Evolutionary conservation across 2,797 vertebrate genomes (phyloP), one percentile per base, ranked within the genome.

Genomic region (Siniperca scherzeri): DNA sequence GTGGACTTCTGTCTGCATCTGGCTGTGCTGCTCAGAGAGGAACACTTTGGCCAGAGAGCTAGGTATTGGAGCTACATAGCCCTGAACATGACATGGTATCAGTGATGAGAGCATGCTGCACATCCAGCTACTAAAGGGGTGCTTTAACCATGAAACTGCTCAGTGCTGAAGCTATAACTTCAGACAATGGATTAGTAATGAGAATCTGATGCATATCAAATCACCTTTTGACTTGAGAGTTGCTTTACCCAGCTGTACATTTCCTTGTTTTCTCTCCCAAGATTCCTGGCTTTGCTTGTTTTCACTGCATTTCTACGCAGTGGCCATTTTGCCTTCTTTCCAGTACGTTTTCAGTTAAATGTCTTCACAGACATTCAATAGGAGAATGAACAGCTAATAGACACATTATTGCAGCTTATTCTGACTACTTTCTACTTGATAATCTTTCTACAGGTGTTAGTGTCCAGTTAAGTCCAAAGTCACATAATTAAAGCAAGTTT

Each of bases 161-260:
- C 77, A n/a, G 67, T 71, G 74, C 86, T 66, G 66, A 72, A 77
- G 77, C 87, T 70, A 0, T 78, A 83, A 89, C 85, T 74, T 66
- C 81, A 77, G 71, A 88, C 68, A 70, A 78, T 84, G 82, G 87
- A 92, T 90, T 90, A 90, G 68, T 72, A 70, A 87, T 73, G 74
- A 85, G 85, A 78, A 78, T 65, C 79, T 77, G 84, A 84, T 89
- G 91, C 91, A 85, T 90, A 90, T 90, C 84, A 66, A 86, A 91
- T 88, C 87, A 83, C 82, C 83, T 86, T 87, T 81, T 70, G 77
- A 89, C 87, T 77, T 65, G 25, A 87, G 68, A 74, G 78, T 75
- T 69, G 81, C 60, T 88, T 80, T 64, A 66, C 62, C 68, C 74
- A 69, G 82, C 53, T 65, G 59, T 46, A 48, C 80, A 55, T 70